Evolutionary conservation across 2,888 invertebrate genomes (phyloP).

Genomic region (Melipona beecheii): DNA sequence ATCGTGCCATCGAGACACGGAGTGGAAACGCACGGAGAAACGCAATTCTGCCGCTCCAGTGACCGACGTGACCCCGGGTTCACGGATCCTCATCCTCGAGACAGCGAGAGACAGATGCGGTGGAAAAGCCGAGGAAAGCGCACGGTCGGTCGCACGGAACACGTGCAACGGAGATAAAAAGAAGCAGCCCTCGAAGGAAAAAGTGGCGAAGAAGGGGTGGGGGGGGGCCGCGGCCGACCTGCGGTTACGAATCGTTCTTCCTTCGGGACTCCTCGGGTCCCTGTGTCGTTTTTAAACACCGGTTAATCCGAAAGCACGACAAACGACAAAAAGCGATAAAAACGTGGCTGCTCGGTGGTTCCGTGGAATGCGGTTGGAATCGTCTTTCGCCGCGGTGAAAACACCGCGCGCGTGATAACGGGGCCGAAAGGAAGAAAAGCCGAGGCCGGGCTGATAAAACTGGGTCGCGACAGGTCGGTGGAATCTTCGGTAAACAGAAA

Average conservation of each 20-base stretch:
- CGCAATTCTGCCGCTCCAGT: not conserved
- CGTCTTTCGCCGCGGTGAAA: slow-evolving; percentile 41
- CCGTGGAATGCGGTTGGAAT: slow-evolving; percentile 49
- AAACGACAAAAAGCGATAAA: slow-evolving; percentile 69
- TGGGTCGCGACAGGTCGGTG: slow-evolving; percentile 72
- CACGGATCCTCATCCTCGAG: slow-evolving; percentile 1
- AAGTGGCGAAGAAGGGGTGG: slow-evolving; percentile 24
- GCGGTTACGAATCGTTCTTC: slow-evolving; percentile 63
- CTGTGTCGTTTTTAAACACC: slow-evolving; percentile 72
- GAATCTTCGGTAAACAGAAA: slow-evolving; percentile 56
- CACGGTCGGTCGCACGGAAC: slow-evolving; percentile 29
- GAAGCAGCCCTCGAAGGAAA: slow-evolving; percentile 31
- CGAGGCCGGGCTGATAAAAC: slow-evolving; percentile 67
- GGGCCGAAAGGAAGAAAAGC: slow-evolving; percentile 66
- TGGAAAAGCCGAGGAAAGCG: slow-evolving; percentile 16
- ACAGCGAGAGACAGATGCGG: slow-evolving; percentile 22
- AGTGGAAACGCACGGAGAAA: not conserved
- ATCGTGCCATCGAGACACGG: no score
- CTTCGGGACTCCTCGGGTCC: slow-evolving; percentile 41
- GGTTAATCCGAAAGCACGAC: slow-evolving; percentile 78
- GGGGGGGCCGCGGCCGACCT: slow-evolving; percentile 60
- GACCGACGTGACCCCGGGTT: not conserved
- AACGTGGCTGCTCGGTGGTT: slow-evolving; percentile 28
- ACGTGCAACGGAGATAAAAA: slow-evolving; percentile 57
- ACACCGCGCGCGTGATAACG: slow-evolving; percentile 63